Conservation (phyloP, 2,888 invertebrate species). For the Notocelia uddmanniana region DNA sequence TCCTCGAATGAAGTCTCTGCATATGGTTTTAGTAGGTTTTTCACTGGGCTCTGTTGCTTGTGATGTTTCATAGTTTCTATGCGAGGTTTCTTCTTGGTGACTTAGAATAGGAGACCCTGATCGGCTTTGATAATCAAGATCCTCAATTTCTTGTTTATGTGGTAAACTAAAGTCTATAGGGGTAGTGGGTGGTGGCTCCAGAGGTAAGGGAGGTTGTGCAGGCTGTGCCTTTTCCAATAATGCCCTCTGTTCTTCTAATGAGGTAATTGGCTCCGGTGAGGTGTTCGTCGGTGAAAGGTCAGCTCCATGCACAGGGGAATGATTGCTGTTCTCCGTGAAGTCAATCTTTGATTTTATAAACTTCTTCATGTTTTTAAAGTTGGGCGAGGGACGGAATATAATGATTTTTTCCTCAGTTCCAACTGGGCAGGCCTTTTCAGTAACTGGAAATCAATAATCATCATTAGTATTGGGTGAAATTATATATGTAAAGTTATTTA, state of each 20-base stretch:
- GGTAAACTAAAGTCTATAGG: constrained; percentile 40
- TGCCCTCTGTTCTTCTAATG: constrained; percentile 34
- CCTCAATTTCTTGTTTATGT: constrained; percentile 59
- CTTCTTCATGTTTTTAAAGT: constrained; percentile 74
- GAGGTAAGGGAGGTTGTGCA: constrained; percentile 62
- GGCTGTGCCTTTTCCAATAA: constrained; percentile 30
- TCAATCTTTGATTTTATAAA: constrained; percentile 65
- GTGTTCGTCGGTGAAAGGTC: constrained; percentile 11
- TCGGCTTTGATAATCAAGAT: constrained; percentile 52
- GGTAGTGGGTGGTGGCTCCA: constrained; percentile 61
- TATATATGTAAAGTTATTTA: too few species aligned
- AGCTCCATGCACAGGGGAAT: constrained; percentile 35
- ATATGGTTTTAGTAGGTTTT: constrained; percentile 55
- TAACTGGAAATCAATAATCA: constrained; percentile 41
- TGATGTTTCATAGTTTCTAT: constrained; percentile 1
- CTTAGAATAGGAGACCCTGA: not conserved
- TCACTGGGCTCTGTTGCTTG: constrained; percentile 6
- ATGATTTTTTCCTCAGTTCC: constrained; percentile 61
- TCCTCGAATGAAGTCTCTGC: constrained; percentile 69
- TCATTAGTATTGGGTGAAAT: not conserved
- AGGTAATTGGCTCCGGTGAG: constrained; percentile 16
- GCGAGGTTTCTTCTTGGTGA: not conserved
- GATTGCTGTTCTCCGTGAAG: constrained; percentile 51
- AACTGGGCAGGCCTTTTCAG: constrained; percentile 47
- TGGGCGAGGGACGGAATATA: constrained; percentile 67